Percentiles rank a stretch among this genome's conserved stretches.
Evolutionary conservation across 2,888 invertebrate genomes (phyloP).

Genomic region (Ernsta delagoae): DNA sequence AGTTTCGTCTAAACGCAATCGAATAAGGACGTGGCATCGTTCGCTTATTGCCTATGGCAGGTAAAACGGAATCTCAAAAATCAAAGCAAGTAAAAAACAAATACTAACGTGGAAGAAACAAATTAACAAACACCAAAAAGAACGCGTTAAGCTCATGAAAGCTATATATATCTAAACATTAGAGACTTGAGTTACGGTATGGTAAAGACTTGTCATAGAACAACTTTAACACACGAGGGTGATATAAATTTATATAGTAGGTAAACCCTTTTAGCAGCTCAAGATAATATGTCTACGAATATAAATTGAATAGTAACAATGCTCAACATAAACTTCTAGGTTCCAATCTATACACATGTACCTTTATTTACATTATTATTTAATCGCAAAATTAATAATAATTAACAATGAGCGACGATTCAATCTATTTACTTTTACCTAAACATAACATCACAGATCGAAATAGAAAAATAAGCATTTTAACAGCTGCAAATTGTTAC

Average conservation of each 20-base stretch:
- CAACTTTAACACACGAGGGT: too few relatives aligned
- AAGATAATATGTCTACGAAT: slow-evolving; percentile 1
- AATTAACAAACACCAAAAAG: slow-evolving; percentile 65
- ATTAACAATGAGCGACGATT: slow-evolving; percentile 61
- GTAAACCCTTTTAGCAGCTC: too few relatives aligned
- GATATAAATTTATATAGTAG: too few relatives aligned
- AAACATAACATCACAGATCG: slow-evolving; percentile 83
- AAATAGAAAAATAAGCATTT: slow-evolving; percentile 60
- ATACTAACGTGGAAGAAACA: slow-evolving; percentile 61
- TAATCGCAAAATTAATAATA: slow-evolving; percentile 37
- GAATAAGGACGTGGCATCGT: slow-evolving; percentile 64
- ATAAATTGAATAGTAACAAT: slow-evolving; percentile 21
- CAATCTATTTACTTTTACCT: slow-evolving; percentile 80
- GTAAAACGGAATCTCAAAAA: slow-evolving; percentile 78
- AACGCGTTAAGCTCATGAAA: slow-evolving; percentile 35
- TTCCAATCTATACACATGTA: slow-evolving; percentile 37
- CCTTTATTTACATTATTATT: slow-evolving; percentile 42
- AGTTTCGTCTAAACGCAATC: slow-evolving; percentile 47
- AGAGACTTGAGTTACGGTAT: neutral
- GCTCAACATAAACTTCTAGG: slow-evolving; percentile 36
- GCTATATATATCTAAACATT: slow-evolving; percentile 1
- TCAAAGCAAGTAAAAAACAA: slow-evolving; percentile 63
- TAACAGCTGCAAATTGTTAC: slow-evolving; percentile 11
- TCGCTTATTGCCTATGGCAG: slow-evolving; percentile 82
- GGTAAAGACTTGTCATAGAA: too few relatives aligned